Evolutionary conservation across 1,140 invertebrate genomes (phyloP).

Genomic region (Drosophila tsacasi): DNA sequence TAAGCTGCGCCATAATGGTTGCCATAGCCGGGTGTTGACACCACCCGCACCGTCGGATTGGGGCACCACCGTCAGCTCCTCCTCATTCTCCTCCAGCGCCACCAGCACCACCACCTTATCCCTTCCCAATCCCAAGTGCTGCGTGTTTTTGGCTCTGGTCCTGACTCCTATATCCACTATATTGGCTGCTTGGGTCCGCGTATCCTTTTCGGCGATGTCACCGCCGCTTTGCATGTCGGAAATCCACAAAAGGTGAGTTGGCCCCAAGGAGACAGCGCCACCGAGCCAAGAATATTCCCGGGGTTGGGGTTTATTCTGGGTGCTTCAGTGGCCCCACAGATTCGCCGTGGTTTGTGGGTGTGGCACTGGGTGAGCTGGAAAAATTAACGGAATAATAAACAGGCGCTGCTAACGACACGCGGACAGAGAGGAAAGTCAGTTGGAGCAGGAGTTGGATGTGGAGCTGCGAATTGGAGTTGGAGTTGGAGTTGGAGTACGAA

Average conservation of each 20-base stretch:
- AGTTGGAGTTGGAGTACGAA: not conserved
- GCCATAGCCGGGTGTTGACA: conserved; percentile 58
- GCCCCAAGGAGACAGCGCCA: conserved; percentile 34
- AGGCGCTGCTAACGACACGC: conserved; percentile 82
- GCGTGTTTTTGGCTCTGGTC: conserved; percentile 29
- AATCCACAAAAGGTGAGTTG: conserved; percentile 60
- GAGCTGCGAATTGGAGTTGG: not conserved
- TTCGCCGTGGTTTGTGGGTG: not conserved
- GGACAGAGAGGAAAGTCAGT: conserved; percentile 27
- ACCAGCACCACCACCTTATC: not conserved
- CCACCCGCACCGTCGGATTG: conserved; percentile 29
- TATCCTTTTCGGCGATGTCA: conserved; percentile 75
- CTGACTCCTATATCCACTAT: not conserved
- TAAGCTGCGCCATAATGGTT: conserved; percentile 52
- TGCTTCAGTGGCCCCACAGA: not conserved
- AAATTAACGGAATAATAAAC: conserved; percentile 83
- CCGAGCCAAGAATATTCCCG: conserved; percentile 23
- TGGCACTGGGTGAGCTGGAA: conserved; percentile 33
- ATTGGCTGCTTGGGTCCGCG: conserved; percentile 10
- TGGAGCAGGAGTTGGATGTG: not conserved
- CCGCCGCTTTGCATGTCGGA: conserved; percentile 76
- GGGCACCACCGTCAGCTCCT: conserved; percentile 1
- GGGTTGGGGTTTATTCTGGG: not conserved
- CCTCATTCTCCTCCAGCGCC: not conserved
- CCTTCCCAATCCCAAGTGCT: conserved; percentile 1